phyloP scores from a whole-genome alignment of 2,113 vertebrate species.

The Eptesicus fuscus region DNA sequence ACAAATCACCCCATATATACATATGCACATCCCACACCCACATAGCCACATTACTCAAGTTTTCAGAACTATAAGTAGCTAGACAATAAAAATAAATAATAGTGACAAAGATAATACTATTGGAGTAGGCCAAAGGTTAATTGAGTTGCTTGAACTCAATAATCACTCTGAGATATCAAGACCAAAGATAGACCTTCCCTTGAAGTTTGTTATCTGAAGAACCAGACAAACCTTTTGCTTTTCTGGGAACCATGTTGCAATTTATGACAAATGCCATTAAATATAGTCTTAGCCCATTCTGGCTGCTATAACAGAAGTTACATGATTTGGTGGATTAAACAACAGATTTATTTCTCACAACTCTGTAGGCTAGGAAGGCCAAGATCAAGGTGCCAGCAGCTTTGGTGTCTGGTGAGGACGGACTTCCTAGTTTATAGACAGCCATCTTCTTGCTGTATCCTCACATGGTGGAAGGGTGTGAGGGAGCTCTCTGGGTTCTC shows the following conservation, averaged over 20 bases:
- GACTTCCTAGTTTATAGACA: neutral
- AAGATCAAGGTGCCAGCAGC: neutral
- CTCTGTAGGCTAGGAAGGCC: neutral
- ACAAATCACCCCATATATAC: neutral
- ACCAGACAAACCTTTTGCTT: neutral
- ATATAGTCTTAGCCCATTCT: neutral
- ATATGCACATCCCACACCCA: neutral
- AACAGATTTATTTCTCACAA: neutral
- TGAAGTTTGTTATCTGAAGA: neutral
- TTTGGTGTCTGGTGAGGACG: neutral
- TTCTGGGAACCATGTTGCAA: neutral
- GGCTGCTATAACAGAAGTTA: neutral
- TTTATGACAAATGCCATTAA: neutral
- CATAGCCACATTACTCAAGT: neutral
- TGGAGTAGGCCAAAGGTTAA: neutral
- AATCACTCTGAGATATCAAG: neutral
- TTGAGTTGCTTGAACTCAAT: neutral
- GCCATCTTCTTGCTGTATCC: neutral
- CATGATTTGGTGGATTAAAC: neutral
- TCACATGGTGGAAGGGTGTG: neutral
- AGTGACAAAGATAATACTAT: neutral
- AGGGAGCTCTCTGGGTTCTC: neutral
- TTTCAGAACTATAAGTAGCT: neutral
- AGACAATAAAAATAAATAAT: neutral
- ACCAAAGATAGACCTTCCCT: neutral